Evolutionary conservation across 2,113 vertebrate genomes (phyloP).

Genomic region (Mystacornis crossleyi): DNA sequence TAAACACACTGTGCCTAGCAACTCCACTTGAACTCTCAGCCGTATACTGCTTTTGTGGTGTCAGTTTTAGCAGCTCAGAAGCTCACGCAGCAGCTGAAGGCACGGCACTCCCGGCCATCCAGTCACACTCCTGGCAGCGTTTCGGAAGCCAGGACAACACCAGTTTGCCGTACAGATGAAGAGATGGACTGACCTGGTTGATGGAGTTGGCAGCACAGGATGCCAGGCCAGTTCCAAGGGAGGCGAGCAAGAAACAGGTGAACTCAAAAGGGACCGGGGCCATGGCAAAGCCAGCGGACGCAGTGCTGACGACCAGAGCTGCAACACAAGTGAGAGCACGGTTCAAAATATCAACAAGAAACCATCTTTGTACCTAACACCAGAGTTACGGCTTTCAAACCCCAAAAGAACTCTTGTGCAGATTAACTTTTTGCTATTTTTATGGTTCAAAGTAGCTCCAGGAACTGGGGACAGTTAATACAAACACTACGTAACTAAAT

Average conservation of each 20-base stretch:
- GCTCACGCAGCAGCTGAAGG: neutral
- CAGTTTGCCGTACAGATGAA: neutral
- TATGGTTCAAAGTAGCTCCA: neutral
- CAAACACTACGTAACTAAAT: neutral
- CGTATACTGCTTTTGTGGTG: neutral
- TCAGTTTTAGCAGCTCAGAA: neutral
- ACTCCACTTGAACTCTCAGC: neutral
- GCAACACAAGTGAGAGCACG: constrained; percentile 45
- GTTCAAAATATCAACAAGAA: neutral
- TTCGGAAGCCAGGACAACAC: neutral
- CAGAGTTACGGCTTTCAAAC: neutral
- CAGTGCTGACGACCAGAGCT: constrained; percentile 92
- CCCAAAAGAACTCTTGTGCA: neutral
- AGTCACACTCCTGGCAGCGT: neutral
- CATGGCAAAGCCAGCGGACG: constrained; percentile 91
- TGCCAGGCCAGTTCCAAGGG: constrained; percentile 88
- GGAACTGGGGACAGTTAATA: neutral
- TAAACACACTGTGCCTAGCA: neutral
- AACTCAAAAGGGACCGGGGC: constrained; percentile 91
- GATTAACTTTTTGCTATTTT: neutral
- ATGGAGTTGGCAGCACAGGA: constrained; percentile 94
- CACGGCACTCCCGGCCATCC: neutral
- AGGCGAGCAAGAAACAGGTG: constrained; percentile 82
- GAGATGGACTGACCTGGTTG: constrained; percentile 88
- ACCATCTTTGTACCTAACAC: neutral